Percentiles rank a stretch among this genome's conserved stretches.
Conservation (phyloP, 2,888 invertebrate genomes). For the Cerceris ruficornis region DNA sequence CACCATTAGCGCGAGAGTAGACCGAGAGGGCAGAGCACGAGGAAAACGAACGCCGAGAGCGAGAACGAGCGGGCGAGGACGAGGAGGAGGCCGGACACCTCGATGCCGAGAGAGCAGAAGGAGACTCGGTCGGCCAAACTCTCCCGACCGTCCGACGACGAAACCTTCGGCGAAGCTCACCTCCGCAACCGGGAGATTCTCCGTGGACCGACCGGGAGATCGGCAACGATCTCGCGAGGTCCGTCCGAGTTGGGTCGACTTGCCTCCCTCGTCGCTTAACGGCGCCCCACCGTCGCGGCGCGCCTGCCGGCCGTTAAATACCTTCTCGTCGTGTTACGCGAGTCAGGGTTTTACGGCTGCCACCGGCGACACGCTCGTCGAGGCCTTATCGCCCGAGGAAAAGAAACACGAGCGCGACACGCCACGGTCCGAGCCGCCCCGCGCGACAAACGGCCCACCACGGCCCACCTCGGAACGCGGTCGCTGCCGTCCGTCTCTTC, state of each 20-base stretch:
- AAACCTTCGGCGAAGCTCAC: too few relatives aligned
- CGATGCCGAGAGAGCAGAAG: not conserved
- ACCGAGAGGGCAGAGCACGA: constrained; percentile 25
- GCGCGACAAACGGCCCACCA: not conserved
- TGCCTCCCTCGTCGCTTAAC: too few relatives aligned
- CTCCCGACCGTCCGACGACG: too few relatives aligned
- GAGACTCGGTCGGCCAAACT: too few relatives aligned
- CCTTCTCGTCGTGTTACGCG: constrained; percentile 52
- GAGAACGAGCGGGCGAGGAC: not conserved
- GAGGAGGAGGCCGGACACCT: not conserved
- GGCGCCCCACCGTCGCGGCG: too few relatives aligned
- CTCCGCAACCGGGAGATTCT: too few relatives aligned
- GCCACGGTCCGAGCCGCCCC: constrained; percentile 37
- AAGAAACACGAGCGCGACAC: constrained; percentile 45
- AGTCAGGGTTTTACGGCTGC: constrained; percentile 51
- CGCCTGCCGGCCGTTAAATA: constrained; percentile 61
- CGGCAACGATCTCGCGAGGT: too few relatives aligned
- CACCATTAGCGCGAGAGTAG: constrained; percentile 68
- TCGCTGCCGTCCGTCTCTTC: too few relatives aligned
- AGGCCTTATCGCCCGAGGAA: constrained; percentile 44
- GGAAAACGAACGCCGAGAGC: constrained; percentile 12
- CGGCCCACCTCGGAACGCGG: not conserved
- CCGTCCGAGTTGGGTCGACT: too few relatives aligned
- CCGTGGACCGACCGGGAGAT: too few relatives aligned
- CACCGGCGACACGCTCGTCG: constrained; percentile 54